These are phyloP conservation scores for Tragelaphus eurycerus DNA, from an alignment of 2,797 vertebrate genomes.

Conservation along the genomic window DNA sequence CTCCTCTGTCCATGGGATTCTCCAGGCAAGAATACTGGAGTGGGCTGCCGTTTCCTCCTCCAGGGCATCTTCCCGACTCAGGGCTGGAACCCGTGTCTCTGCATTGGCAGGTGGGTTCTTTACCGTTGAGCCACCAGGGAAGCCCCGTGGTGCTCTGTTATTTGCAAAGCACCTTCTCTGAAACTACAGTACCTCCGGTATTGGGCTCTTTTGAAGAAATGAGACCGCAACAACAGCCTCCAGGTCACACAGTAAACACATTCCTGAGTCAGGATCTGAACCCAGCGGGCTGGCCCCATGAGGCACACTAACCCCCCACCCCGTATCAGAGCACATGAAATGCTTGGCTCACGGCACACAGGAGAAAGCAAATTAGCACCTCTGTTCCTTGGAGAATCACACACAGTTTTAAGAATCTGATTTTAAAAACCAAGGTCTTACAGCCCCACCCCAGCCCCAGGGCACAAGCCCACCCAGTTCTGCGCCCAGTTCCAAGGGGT, in stretches of 20 bases:
- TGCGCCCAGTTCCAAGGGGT: not conserved
- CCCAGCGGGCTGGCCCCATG: not conserved
- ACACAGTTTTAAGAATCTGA: not conserved
- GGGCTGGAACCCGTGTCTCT: fast-evolving
- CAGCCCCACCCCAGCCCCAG: too few species aligned
- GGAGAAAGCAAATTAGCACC: not conserved
- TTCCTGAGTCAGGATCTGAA: not conserved
- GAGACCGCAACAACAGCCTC: not conserved
- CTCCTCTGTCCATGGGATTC: not conserved
- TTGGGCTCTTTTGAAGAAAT: not conserved
- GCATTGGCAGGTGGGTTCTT: not conserved
- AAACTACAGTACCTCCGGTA: fast-evolving
- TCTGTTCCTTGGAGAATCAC: not conserved
- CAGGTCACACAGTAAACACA: not conserved
- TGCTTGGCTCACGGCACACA: not conserved
- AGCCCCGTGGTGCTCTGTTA: not conserved
- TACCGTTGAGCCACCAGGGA: not conserved
- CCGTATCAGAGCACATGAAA: not conserved
- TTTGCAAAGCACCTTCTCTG: not conserved
- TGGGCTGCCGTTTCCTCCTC: not conserved
- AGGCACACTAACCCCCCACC: fast-evolving
- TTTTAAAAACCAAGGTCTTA: not conserved
- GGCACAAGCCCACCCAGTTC: not conserved
- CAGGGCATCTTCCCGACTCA: not conserved
- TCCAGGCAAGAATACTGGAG: not conserved